phyloP scores from a whole-genome alignment of 2,113 vertebrate species.

The Solea senegalensis region DNA sequence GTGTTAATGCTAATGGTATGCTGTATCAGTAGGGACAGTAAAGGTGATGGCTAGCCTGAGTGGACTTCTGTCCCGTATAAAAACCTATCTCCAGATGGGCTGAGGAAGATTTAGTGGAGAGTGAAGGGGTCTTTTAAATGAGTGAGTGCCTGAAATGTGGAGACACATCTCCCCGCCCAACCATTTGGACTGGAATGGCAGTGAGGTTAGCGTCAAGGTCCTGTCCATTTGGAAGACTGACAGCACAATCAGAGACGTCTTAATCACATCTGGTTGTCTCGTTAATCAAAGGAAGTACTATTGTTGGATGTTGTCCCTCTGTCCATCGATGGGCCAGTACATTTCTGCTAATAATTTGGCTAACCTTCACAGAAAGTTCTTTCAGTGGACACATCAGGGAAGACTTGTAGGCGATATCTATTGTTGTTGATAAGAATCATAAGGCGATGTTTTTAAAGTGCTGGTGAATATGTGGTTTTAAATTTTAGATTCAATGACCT shows the following conservation, averaged over 20 bases:
- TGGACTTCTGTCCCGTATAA: constrained; percentile 67
- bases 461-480: background rate
- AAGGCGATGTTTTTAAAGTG: background rate
- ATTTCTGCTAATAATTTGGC: constrained; percentile 79
- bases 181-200: constrained; percentile 72
- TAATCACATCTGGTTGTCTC: constrained; percentile 78
- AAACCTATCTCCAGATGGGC: constrained; percentile 63
- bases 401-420: constrained; percentile 7
- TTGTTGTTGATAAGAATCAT: constrained; percentile 2
- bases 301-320: constrained; percentile 70
- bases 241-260: constrained; percentile 76
- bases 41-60: constrained; percentile 68
- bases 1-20: constrained; percentile 64
- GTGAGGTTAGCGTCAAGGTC: constrained; percentile 64
- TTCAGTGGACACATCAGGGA: constrained; percentile 26
- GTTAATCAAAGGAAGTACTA: constrained; percentile 77
- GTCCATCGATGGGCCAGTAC: constrained; percentile 60
- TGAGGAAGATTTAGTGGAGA: constrained; percentile 74
- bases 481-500: constrained; percentile 30
- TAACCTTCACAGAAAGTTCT: constrained; percentile 74
- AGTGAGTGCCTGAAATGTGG: constrained; percentile 73
- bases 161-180: constrained; percentile 60
- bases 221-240: constrained; percentile 82
- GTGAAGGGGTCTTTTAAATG: constrained; percentile 73
- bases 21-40: constrained; percentile 52